phyloP scores from a whole-genome alignment of 2,888 invertebrate genomes.

The Volucella inflata region DNA sequence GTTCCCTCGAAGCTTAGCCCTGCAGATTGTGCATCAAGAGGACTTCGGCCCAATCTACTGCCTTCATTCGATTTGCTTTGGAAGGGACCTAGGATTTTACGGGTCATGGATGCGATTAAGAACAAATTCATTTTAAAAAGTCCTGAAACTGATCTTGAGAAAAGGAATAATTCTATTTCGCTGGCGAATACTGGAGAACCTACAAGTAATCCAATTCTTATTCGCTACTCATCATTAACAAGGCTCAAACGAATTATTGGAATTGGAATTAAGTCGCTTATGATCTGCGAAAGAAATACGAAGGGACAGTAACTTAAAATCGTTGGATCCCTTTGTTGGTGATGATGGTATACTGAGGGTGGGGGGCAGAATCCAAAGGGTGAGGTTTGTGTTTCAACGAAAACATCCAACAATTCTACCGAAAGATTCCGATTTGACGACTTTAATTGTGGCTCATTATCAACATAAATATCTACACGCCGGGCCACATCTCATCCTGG shows the following conservation, averaged over 20 bases:
- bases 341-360: slow-evolving; percentile 14
- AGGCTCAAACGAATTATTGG: background rate
- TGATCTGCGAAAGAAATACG: background rate
- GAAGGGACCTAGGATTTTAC: no score
- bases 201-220: background rate
- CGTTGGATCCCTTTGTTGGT: slow-evolving; percentile 20
- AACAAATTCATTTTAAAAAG: slow-evolving; percentile 7
- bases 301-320: slow-evolving; percentile 7
- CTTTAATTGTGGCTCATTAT: slow-evolving; percentile 14
- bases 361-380: background rate
- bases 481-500: slow-evolving; percentile 19
- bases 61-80: no score
- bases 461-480: slow-evolving; percentile 12
- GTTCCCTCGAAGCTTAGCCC: no score
- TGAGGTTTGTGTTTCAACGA: slow-evolving; percentile 1
- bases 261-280: background rate
- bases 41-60: no score
- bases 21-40: no score
- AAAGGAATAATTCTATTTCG: background rate
- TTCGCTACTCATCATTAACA: slow-evolving; percentile 14
- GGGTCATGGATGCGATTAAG: background rate
- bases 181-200: background rate
- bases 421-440: slow-evolving; percentile 11
- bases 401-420: slow-evolving; percentile 22
- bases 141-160: slow-evolving; percentile 29